Percentiles rank a stretch among this genome's conserved stretches.
phyloP scores from a whole-genome alignment of 2,888 invertebrate species.

The Drosophila robusta region DNA sequence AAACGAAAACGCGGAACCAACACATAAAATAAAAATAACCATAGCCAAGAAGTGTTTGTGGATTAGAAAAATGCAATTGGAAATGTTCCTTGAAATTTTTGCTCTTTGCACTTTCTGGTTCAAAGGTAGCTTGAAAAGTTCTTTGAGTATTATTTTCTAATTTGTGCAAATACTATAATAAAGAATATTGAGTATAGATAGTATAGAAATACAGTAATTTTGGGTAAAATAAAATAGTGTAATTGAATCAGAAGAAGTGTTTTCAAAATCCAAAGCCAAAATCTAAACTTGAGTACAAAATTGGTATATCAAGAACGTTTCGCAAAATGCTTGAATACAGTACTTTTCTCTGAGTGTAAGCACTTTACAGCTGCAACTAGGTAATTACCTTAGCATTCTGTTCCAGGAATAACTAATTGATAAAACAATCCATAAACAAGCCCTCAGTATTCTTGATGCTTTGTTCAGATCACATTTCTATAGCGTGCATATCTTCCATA shows the following conservation, averaged over 20 bases:
- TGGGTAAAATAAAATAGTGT: too few relatives aligned
- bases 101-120: constrained; percentile 14
- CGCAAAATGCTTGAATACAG: neutral
- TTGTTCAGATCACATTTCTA: neutral
- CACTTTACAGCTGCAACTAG: neutral
- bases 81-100: constrained; percentile 23
- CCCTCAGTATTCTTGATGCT: neutral
- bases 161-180: too few relatives aligned
- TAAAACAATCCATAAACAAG: neutral
- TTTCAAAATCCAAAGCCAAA: too few relatives aligned
- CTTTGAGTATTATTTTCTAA: too few relatives aligned
- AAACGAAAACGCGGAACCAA: constrained; percentile 3
- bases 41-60: constrained; percentile 23
- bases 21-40: constrained; percentile 32
- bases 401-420: neutral
- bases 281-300: too few relatives aligned
- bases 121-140: too few relatives aligned
- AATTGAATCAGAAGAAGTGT: too few relatives aligned
- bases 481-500: neutral
- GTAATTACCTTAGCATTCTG: neutral
- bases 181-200: too few relatives aligned
- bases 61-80: constrained; percentile 44
- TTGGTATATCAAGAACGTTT: too few relatives aligned
- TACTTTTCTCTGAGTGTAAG: neutral
- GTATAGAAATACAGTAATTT: neutral